Evolutionary conservation across 2,888 invertebrate species (phyloP), one percentile per base, ranked within the genome.

Genomic region (Ceriagrion tenellum): DNA sequence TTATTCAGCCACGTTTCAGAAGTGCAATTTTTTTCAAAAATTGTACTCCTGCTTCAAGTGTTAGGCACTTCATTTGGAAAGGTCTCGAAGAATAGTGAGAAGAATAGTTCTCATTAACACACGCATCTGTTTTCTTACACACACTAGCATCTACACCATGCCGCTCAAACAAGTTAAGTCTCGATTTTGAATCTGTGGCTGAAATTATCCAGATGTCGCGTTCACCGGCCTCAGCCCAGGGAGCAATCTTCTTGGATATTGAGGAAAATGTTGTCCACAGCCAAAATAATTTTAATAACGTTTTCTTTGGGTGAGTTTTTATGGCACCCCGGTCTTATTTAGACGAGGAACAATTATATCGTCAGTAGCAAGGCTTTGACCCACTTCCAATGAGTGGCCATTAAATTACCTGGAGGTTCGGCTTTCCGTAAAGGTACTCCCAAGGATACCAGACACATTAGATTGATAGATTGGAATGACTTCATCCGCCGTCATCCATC

Each of bases 401-500:
- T 81, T 35, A 35, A 30, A 81, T 81, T 81, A 81, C 30, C 35
- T 81, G 81, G 35, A 81, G 81, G 81, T 81, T 81, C 81, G 81
- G 81, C 30, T 81, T 18, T 4, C 81, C 30, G 30, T 35, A 81
- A 81, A 81, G 81, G 81, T 8, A 35, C 30, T 35, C 59, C n/a
- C 16, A 35, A 35, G 30, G 81, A 69, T 69, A 26, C n/a, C 69
- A 69, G 69, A n/a, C 81, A 35, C 0, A 81, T 81, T 81, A 81
- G 35, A 81, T 81, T 81, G 81, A 81, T 81, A 81, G 81, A 35
- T 35, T 81, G 16, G 81, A 35, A 81, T 81, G 81, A 81, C 81
- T 81, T 81, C 81, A 81, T 81, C 81, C 81, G 35, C 35, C 81
- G 81, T 35, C 81, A 81, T 81, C 81, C 81, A 35, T 16, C 81